phyloP scores from a whole-genome alignment of 2,113 vertebrate genomes.

The Proteles cristata region DNA sequence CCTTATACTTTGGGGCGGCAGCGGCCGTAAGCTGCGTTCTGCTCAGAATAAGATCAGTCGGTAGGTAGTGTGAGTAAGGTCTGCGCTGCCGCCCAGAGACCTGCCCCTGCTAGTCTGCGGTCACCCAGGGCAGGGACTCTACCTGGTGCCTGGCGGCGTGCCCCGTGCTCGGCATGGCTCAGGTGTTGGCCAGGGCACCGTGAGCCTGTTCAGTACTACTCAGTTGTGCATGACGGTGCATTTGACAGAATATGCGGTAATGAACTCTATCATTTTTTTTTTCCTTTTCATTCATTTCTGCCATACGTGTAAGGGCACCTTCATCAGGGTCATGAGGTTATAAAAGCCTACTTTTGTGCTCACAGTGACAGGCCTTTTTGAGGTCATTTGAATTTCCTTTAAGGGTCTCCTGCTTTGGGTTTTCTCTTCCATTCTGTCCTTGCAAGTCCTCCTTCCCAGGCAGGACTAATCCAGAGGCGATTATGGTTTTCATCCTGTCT shows the following conservation, averaged over 20 bases:
- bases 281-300: neutral
- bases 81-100: fast-evolving
- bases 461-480: no score
- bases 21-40: neutral
- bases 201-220: neutral
- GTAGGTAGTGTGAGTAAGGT: no score
- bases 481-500: neutral
- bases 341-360: neutral
- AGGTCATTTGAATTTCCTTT: neutral
- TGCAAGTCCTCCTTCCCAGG: neutral
- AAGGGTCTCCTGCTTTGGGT: neutral
- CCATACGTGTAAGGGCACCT: neutral
- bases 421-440: neutral
- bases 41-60: neutral
- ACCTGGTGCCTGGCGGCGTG: fast-evolving
- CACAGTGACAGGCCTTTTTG: neutral
- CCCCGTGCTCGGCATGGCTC: no score
- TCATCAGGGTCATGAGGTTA: no score
- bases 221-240: neutral
- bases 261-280: neutral
- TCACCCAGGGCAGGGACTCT: fast-evolving
- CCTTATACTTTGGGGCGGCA: neutral
- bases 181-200: neutral
- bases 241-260: neutral
- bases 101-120: neutral